Conservation (phyloP, 2,797 vertebrate genomes). For the Sebastes nivosus region DNA sequence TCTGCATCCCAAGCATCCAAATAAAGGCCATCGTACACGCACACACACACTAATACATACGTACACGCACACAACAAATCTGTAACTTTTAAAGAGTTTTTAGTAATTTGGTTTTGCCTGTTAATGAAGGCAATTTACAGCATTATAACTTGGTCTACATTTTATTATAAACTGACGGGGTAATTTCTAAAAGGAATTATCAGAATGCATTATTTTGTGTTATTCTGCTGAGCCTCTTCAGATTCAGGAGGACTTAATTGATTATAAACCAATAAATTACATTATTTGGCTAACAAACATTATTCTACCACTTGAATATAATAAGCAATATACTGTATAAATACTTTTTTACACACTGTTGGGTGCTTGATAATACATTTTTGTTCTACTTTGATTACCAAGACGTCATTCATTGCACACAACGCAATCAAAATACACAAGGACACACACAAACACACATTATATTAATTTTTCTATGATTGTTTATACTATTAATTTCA, state of each 20-base stretch:
- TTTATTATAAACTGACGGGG: not conserved
- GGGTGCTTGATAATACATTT: not conserved
- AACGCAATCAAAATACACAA: not conserved
- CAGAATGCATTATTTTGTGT: not conserved
- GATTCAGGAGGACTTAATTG: not conserved
- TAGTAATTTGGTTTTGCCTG: not conserved
- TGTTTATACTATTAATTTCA: not conserved
- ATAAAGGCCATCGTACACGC: slow-evolving; percentile 8
- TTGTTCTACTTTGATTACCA: not conserved
- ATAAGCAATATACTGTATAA: not conserved
- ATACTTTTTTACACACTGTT: not conserved
- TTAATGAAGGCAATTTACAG: not conserved
- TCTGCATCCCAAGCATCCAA: slow-evolving; percentile 32
- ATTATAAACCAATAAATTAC: not conserved
- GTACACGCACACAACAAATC: not conserved
- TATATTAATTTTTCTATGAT: not conserved
- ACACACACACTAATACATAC: not conserved
- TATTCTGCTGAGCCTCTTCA: not conserved
- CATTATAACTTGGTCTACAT: not conserved
- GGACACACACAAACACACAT: slow-evolving; percentile 11
- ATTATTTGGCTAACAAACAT: not conserved
- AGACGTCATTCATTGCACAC: not conserved
- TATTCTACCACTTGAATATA: not conserved
- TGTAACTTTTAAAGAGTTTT: not conserved
- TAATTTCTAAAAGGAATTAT: not conserved